Percentiles rank a stretch among this genome's conserved stretches.
Conservation (phyloP, 2,113 vertebrate species). For the Alligator sinensis region DNA sequence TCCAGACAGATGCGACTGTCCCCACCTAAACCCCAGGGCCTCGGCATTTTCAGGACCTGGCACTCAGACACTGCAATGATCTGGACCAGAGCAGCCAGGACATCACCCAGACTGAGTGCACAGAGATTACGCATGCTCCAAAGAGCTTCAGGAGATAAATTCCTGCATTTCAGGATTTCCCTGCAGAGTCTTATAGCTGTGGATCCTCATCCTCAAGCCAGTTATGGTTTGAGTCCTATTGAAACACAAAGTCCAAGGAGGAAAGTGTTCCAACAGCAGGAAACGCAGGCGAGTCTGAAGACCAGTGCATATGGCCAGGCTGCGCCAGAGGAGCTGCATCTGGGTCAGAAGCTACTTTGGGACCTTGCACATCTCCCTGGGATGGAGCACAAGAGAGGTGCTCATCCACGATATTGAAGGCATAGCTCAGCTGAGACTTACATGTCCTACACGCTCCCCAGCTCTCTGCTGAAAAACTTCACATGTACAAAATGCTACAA, state of each 20-base stretch:
- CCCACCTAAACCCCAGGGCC: neutral
- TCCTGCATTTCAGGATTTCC: neutral
- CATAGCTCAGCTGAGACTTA: neutral
- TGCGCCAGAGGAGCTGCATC: neutral
- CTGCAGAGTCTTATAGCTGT: neutral
- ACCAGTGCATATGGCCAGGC: no score
- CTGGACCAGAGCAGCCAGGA: no score
- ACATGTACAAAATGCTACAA: no score
- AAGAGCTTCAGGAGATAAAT: neutral
- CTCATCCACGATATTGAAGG: neutral
- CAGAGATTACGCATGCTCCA: rapidly evolving
- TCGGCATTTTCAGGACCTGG: no score
- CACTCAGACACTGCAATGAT: no score
- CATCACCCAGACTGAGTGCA: neutral
- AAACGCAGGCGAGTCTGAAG: neutral
- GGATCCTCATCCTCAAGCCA: neutral
- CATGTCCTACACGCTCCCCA: no score
- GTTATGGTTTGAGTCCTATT: neutral
- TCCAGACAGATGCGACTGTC: neutral
- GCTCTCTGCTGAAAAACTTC: no score
- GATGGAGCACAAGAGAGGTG: neutral
- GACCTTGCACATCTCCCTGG: neutral
- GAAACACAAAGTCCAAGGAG: rapidly evolving
- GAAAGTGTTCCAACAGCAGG: neutral
- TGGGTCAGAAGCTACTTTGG: neutral